These are phyloP conservation scores for Pantherophis guttatus DNA, from an alignment of 2,113 vertebrate species.

Conservation along the genomic window DNA sequence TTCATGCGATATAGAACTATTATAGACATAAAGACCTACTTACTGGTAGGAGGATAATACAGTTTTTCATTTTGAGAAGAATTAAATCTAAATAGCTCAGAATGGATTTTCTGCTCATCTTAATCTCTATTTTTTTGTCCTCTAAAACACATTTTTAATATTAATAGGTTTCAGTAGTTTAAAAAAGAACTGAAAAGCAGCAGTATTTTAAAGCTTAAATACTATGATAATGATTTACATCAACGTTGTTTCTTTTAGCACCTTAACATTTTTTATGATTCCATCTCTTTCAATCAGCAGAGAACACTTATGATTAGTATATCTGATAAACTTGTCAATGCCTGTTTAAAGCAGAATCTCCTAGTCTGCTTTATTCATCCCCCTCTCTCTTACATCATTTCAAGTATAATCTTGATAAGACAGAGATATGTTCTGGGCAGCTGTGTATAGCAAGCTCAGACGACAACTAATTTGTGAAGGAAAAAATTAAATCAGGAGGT, in stretches of 20 bases:
- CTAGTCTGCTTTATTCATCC: slow-evolving; percentile 62
- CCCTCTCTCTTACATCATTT: slow-evolving; percentile 61
- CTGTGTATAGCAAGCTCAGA: slow-evolving; percentile 71
- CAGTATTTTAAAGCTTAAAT: slow-evolving; percentile 58
- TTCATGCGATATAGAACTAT: slow-evolving; percentile 16
- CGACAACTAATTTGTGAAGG: slow-evolving; percentile 84
- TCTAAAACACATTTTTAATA: slow-evolving; percentile 29
- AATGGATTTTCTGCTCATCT: not conserved
- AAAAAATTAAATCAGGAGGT: slow-evolving; percentile 98
- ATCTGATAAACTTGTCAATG: slow-evolving; percentile 81
- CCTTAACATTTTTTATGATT: slow-evolving; percentile 68
- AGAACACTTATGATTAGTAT: slow-evolving; percentile 70
- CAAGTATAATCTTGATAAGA: slow-evolving; percentile 75
- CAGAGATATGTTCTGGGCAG: slow-evolving; percentile 67
- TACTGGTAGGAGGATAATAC: slow-evolving; percentile 29
- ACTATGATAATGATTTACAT: slow-evolving; percentile 59
- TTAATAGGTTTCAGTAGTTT: slow-evolving; percentile 26
- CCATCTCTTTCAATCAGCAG: slow-evolving; percentile 73
- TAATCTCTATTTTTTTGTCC: not conserved
- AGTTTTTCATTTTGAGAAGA: slow-evolving; percentile 26
- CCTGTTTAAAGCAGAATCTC: slow-evolving; percentile 69
- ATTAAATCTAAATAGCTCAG: not conserved
- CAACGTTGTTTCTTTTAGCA: slow-evolving; percentile 52
- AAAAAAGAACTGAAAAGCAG: slow-evolving; percentile 40
- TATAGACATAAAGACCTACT: not conserved